Conservation (phyloP, 1,140 invertebrate genomes). For the Orussus abietinus region DNA sequence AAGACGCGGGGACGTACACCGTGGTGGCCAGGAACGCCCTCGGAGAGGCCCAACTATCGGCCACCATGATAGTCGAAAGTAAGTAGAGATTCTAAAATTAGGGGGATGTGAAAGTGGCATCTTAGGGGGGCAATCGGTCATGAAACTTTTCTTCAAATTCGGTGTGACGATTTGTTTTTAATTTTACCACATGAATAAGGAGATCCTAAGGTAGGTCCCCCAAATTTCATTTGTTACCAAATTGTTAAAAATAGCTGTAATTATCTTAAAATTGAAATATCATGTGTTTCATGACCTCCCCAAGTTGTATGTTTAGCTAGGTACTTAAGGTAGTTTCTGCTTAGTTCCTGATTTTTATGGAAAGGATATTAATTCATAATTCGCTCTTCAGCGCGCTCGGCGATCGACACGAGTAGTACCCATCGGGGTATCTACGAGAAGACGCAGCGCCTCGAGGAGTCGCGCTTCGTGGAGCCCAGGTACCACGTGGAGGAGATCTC, state of each 20-base stretch:
- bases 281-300: too few relatives aligned
- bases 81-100: constrained; percentile 47
- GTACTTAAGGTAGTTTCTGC: too few relatives aligned
- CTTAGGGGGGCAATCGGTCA: too few relatives aligned
- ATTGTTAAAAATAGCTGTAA: constrained; percentile 1
- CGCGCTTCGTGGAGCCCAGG: constrained; percentile 79
- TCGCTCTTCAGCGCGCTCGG: constrained; percentile 67
- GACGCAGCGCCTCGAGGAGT: constrained; percentile 81
- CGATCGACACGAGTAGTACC: constrained; percentile 85
- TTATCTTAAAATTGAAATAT: constrained; percentile 15
- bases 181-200: too few relatives aligned
- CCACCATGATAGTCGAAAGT: constrained; percentile 85
- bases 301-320: too few relatives aligned
- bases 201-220: too few relatives aligned
- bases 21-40: constrained; percentile 84
- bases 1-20: constrained; percentile 84
- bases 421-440: constrained; percentile 80
- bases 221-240: neutral
- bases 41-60: constrained; percentile 77
- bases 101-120: neutral
- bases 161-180: too few relatives aligned
- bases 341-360: too few relatives aligned
- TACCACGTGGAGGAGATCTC: constrained; percentile 90
- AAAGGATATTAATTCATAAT: constrained; percentile 19
- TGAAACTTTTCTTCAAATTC: too few relatives aligned